These are phyloP conservation scores for Allobates femoralis DNA, from an alignment of 2,797 vertebrate genomes.

Conservation along the genomic window DNA sequence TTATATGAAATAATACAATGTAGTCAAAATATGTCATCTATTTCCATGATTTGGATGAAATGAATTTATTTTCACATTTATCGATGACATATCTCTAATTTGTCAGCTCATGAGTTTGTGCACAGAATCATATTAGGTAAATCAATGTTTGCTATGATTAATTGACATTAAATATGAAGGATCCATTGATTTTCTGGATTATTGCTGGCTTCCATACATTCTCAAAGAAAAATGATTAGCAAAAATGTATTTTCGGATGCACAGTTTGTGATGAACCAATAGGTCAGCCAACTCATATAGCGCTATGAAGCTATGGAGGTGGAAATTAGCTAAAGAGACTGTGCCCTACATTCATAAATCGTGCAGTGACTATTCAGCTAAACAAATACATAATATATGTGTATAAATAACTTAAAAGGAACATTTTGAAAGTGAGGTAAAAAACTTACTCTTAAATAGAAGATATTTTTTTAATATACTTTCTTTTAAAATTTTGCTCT, in stretches of 20 bases:
- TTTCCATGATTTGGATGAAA: background rate
- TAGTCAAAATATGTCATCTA: background rate
- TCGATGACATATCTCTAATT: conserved; percentile 33
- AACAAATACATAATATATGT: background rate
- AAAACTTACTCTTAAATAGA: background rate
- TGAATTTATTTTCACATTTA: conserved; percentile 29
- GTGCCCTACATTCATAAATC: background rate
- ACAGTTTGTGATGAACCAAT: background rate
- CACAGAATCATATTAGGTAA: conserved; percentile 23
- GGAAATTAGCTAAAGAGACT: background rate
- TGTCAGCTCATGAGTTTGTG: conserved; percentile 35
- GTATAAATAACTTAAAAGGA: background rate
- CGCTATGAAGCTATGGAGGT: background rate
- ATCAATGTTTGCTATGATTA: conserved; percentile 45
- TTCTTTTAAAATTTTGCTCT: background rate
- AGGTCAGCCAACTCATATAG: background rate
- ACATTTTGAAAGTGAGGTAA: background rate
- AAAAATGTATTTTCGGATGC: conserved; percentile 20
- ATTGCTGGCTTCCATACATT: conserved; percentile 23
- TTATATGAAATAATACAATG: background rate
- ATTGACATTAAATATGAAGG: conserved; percentile 38
- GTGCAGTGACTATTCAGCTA: background rate
- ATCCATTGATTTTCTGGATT: conserved; percentile 41
- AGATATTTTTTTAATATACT: background rate
- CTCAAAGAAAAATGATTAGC: conserved; percentile 14